Percentiles rank a stretch among this genome's conserved stretches.
phyloP scores from a whole-genome alignment of 2,113 vertebrate species.

The Phaetusa simplex region DNA sequence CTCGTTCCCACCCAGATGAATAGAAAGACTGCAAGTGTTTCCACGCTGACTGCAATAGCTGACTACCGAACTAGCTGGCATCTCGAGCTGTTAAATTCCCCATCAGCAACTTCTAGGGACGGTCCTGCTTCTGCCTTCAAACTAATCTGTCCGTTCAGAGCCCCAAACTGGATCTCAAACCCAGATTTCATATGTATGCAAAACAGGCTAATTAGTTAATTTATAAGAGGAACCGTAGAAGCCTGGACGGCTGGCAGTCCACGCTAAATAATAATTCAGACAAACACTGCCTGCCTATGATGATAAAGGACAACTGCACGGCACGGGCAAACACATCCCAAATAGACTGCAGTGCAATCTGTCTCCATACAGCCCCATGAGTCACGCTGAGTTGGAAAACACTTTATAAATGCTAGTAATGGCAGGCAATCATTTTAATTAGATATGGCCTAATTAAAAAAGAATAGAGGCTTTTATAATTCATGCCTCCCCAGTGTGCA shows the following conservation, averaged over 20 bases:
- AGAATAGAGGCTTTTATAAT: slow-evolving; percentile 44
- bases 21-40: neutral
- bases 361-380: neutral
- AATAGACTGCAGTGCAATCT: neutral
- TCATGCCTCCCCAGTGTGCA: neutral
- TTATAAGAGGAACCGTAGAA: neutral
- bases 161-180: neutral
- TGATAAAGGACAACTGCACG: slow-evolving; percentile 13
- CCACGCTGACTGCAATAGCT: neutral
- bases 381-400: slow-evolving; percentile 37
- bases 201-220: neutral
- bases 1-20: neutral
- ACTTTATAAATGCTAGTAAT: slow-evolving; percentile 22
- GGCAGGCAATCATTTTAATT: slow-evolving; percentile 55
- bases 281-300: neutral
- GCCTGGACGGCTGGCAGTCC: neutral
- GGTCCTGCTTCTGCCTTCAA: neutral
- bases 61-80: neutral
- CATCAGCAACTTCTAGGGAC: neutral
- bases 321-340: slow-evolving; percentile 1
- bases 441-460: slow-evolving; percentile 61
- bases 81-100: neutral
- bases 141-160: neutral
- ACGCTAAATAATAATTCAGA: neutral
- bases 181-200: neutral